phyloP scores from a whole-genome alignment of 2,797 vertebrate species.

The Coreius guichenoti region DNA sequence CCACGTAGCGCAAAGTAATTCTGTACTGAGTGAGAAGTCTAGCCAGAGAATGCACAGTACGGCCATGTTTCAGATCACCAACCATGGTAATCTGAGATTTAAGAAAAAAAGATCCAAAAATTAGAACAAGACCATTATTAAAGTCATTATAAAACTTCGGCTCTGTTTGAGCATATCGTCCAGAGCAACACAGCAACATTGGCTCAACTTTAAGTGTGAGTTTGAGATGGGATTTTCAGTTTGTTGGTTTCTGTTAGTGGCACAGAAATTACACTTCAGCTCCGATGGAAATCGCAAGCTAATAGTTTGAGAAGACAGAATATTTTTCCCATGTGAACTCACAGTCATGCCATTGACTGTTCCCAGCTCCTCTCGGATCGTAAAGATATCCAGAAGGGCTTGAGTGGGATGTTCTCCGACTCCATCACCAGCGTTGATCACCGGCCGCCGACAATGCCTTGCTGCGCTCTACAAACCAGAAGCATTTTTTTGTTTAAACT shows the following conservation, averaged over 20 bases:
- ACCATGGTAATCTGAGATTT: constrained; percentile 93
- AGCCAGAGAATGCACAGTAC: constrained; percentile 95
- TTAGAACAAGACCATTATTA: neutral
- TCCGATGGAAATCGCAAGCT: neutral
- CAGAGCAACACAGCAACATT: neutral
- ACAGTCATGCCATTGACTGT: constrained; percentile 99
- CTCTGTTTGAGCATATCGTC: neutral
- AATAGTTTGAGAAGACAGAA: neutral
- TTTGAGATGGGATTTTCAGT: neutral
- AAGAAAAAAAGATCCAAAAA: neutral
- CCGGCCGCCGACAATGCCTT: constrained; percentile 90
- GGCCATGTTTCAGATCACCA: constrained; percentile 95
- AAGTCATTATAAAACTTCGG: neutral
- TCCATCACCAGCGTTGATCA: constrained; percentile 95
- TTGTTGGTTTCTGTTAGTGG: neutral
- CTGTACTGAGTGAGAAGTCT: constrained; percentile 95
- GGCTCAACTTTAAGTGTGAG: neutral
- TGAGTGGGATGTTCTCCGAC: constrained; percentile 97
- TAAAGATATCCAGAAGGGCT: constrained; percentile 95
- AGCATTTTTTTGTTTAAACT: neutral
- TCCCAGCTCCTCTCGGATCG: constrained; percentile 96
- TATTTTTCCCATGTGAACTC: constrained; percentile 52
- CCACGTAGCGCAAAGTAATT: constrained; percentile 91
- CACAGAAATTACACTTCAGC: neutral
- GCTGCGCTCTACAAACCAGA: constrained; percentile 80